Base-by-base conservation (phyloP, 2,888 invertebrate species). In the Nebria brevicollis region DNA sequence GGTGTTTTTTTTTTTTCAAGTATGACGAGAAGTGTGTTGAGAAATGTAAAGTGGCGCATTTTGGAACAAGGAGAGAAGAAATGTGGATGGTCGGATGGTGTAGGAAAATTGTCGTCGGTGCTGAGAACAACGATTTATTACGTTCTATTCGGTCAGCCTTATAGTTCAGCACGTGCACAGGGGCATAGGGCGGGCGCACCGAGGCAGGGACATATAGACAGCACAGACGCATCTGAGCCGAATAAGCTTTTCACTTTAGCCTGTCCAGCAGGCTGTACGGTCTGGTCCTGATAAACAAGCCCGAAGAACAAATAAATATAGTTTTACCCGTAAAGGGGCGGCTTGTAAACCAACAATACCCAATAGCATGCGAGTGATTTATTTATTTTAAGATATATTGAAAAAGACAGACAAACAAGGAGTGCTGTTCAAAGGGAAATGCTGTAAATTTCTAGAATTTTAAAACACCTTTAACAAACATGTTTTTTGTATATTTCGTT, bases 221-320 rank as follows among this genome's bases (percentile, higher is more conserved):
- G 43, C 43, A 10, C 43, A 13, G 13, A 13, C 54, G 13, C 54
- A 54, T 54, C 54, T 54, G 54, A 54, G 54, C 54, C 54, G 54
- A 54, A 54, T 54, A 54, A 54, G 54, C 54, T 54, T 54, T 54
- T 54, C 54, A 54, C 54, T 54, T 54, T 54, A 54, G 54, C 54
- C 13, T 54, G 54, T 54, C 54, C 54, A 13, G 54, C 54, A 54
- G 54, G 54, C 54, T 13, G 54, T 54, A 6, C 13, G 54, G 54
- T 7, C 54, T 54, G 34, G 34, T 34, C 34, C 54, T 54, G 54
- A 54, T 54, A 54, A 54, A 54, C 54, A 54, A 54, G 54, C 54
- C 13, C 54, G 54, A 54, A 8, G 54, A 54, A 54, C 54, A 54
- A 54, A 54, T 54, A 54, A 54, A 54, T 54, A 54, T 54, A 54